phyloP scores from a whole-genome alignment of 2,113 vertebrate species.

The Apteryx mantelli region DNA sequence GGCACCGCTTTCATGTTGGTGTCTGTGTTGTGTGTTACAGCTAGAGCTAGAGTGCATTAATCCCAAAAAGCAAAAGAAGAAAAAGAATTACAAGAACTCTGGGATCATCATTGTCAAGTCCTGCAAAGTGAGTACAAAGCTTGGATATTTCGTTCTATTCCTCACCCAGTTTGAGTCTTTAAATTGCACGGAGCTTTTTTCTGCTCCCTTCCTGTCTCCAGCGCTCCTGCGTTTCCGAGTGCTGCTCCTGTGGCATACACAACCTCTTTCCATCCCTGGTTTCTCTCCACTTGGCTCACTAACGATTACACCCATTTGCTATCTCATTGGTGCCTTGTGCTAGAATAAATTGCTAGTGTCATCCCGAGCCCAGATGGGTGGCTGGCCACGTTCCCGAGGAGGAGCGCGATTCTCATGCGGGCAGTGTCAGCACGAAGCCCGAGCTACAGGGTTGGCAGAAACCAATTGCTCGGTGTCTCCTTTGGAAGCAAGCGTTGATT shows the following conservation, averaged over 20 bases:
- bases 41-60: conserved; percentile 97
- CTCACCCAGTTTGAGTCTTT: fast-evolving
- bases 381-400: background rate
- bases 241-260: fast-evolving
- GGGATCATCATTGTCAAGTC: conserved; percentile 91
- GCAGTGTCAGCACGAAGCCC: background rate
- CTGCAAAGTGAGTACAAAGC: conserved; percentile 84
- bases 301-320: too few species aligned
- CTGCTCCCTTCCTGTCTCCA: background rate
- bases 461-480: background rate
- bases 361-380: background rate
- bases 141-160: background rate
- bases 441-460: background rate
- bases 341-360: background rate
- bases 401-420: background rate
- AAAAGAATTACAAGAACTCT: conserved; percentile 97
- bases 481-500: background rate
- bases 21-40: conserved; percentile 61
- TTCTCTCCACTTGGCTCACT: background rate
- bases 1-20: background rate
- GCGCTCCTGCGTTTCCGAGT: background rate
- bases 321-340: too few species aligned
- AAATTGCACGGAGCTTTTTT: fast-evolving
- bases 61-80: conserved; percentile 98
- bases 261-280: background rate